These are phyloP conservation scores for Catharus ustulatus DNA, from an alignment of 2,797 vertebrate species.

Conservation along the genomic window DNA sequence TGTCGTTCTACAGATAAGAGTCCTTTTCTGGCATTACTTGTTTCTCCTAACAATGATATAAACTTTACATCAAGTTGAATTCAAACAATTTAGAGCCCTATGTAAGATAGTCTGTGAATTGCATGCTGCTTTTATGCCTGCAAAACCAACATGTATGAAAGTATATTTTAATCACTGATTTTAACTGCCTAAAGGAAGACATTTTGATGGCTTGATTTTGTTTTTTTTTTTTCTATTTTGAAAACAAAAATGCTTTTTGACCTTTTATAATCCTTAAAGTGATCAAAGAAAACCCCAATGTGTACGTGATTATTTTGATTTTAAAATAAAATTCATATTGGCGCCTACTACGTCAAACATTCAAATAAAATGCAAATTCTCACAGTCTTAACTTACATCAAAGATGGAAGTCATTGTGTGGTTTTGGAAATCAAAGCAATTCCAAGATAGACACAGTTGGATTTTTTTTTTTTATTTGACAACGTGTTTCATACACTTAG, in stretches of 20 bases:
- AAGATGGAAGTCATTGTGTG: slow-evolving; percentile 60
- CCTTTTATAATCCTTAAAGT: not conserved
- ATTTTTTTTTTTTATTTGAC: slow-evolving; percentile 41
- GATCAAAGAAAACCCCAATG: slow-evolving; percentile 44
- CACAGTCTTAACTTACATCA: slow-evolving; percentile 56
- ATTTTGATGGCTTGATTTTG: not conserved
- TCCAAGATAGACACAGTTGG: slow-evolving; percentile 44
- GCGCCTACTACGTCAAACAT: slow-evolving; percentile 24
- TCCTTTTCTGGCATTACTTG: not conserved
- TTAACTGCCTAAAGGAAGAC: not conserved
- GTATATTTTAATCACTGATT: not conserved
- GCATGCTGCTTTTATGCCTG: not conserved
- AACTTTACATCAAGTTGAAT: not conserved
- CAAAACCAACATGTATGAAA: not conserved
- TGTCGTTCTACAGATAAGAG: accelerated
- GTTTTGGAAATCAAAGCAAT: slow-evolving; percentile 60
- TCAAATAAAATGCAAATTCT: slow-evolving; percentile 64
- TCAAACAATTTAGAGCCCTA: not conserved
- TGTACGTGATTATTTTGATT: slow-evolving; percentile 48
- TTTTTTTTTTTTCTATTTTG: not conserved
- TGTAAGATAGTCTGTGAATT: not conserved
- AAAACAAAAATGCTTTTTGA: not conserved
- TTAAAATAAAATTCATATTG: slow-evolving; percentile 58
- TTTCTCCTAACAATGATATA: not conserved
- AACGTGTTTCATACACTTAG: slow-evolving; percentile 10